Evolutionary conservation across 53 echinoderm and acorn worm genomes (phyloP).

Genomic region (Temnopleurus reevesii): DNA sequence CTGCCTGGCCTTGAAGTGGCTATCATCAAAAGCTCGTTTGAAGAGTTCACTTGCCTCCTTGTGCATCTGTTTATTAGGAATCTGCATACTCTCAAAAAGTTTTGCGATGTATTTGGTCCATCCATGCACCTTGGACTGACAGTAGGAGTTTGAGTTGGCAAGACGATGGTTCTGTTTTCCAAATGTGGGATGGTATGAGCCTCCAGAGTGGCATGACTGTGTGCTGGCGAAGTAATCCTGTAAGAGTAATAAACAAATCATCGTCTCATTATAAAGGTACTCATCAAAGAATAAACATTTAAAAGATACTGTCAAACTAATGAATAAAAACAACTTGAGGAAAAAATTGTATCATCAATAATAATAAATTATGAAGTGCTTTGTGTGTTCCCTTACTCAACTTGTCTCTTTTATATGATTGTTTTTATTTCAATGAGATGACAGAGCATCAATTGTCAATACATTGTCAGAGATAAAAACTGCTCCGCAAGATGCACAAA

Average conservation of each 20-base stretch:
- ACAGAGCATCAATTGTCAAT: no score
- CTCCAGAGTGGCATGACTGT: constrained; percentile 30
- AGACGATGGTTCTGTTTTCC: constrained; percentile 13
- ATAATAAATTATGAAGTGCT: no score
- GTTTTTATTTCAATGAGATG: no score
- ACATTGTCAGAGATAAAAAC: no score
- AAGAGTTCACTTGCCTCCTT: constrained; percentile 15
- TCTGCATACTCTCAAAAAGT: constrained; percentile 34
- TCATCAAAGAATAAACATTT: no score
- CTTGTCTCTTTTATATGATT: no score
- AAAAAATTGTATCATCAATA: no score
- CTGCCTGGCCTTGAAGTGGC: not conserved
- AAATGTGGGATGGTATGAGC: constrained; percentile 15
- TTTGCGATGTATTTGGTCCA: not conserved
- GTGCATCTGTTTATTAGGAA: constrained; percentile 28
- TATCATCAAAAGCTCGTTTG: not conserved
- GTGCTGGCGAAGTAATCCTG: not conserved
- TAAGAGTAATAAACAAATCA: not conserved
- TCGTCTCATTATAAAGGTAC: no score
- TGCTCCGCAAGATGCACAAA: no score
- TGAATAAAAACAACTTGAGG: no score
- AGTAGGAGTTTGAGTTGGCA: not conserved
- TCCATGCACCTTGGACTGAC: not conserved
- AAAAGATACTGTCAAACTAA: no score
- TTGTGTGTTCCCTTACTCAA: no score